Evolutionary conservation across 2,113 vertebrate genomes (phyloP), one percentile per base, ranked within the genome.

Genomic region (Carlito syrichta): DNA sequence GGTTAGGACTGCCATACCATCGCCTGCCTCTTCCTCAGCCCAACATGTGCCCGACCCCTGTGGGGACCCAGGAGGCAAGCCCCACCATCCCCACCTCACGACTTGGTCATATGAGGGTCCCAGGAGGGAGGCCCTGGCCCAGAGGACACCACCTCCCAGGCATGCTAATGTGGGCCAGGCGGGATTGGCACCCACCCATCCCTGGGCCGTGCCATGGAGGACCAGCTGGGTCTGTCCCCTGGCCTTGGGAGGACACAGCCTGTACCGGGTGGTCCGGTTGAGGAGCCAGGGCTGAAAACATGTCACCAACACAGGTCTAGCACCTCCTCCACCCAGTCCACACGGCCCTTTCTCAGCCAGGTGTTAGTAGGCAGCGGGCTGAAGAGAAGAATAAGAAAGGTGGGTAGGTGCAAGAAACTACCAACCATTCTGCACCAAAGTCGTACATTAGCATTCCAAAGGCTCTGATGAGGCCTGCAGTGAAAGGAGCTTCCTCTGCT

Each of bases 381-480:
- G 6, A 3, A 50, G 17, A 23, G 32, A 4, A 4, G 22, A 3
- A 11, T 6, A 4, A 25, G 50, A 30, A 45, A 38, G 56, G 30
- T 1, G 30, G 78, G 79, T 25, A 6, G 8, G 12, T 5, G 6
- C 45, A 10, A 4, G 35, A 30, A 30, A n/a, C 5, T 17, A 38
- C n/a, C 52, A 35, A 23, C 5, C 50, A 4, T 22, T 38, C 52
- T 14, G 3, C 35, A 40, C 56, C n/a, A 17, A 32, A 20, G 74
- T 23, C 0, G 0, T 8, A 13, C 38, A 0, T 2, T 8, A 6
- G 35, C 3, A 1, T 14, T 23, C 3, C 6, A 20, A 73, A 5
- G 10, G 19, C 48, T n/a, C 32, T 52, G 48, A 11, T 10, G 0
- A 22, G n/a, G 8, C 19, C 17, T 12, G 76, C 32, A 52, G 11